phyloP scores from a whole-genome alignment of 2,113 vertebrate genomes.

The Sporophila hypoxantha region DNA sequence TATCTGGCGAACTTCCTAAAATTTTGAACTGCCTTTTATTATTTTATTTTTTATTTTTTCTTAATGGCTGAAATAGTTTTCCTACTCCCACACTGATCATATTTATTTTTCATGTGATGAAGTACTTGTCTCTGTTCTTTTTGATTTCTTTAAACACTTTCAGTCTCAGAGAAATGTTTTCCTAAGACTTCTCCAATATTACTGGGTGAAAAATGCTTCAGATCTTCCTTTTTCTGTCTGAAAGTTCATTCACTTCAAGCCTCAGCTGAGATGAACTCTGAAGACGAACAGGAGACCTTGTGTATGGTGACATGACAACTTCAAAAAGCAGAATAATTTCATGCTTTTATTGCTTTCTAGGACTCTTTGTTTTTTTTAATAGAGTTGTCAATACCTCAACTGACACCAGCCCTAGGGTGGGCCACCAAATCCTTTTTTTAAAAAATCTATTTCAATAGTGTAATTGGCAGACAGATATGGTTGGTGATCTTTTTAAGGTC shows the following conservation, averaged over 20 bases:
- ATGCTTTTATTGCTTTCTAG: neutral
- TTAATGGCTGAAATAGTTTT: neutral
- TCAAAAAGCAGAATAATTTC: neutral
- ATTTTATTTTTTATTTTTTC: neutral
- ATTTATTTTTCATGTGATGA: neutral
- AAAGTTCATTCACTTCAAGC: neutral
- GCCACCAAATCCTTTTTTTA: neutral
- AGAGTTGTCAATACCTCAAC: neutral
- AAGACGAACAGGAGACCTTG: neutral
- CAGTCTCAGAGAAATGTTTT: neutral
- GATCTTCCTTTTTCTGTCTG: neutral
- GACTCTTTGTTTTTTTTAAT: neutral
- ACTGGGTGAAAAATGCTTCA: neutral
- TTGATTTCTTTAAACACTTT: neutral
- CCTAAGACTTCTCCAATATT: neutral
- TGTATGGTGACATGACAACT: neutral
- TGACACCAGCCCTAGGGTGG: neutral
- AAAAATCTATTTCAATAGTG: rapidly evolving
- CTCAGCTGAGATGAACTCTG: neutral
- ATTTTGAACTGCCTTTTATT: neutral
- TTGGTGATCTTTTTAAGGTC: neutral
- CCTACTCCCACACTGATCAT: neutral
- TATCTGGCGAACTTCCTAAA: neutral
- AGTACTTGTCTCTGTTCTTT: neutral
- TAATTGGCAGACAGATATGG: neutral